These are phyloP conservation scores for Cotesia vestalis DNA, from an alignment of 1,140 invertebrate species.

Conservation along the genomic window DNA sequence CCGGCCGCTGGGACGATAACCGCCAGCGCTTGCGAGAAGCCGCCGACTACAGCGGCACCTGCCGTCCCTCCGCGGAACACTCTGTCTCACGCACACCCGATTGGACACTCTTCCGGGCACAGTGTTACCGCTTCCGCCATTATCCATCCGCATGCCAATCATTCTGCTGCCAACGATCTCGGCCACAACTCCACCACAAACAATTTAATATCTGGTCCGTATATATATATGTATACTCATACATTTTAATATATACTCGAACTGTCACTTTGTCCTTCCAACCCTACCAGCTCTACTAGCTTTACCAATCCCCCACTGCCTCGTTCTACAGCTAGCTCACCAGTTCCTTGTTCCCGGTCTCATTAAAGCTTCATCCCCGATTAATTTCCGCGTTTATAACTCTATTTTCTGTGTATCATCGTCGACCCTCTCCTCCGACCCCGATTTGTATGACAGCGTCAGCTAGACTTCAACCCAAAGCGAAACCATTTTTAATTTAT, in stretches of 20 bases:
- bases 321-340: background rate
- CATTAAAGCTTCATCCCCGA: slow-evolving; percentile 36
- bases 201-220: slow-evolving; percentile 62
- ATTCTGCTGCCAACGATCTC: slow-evolving; percentile 50
- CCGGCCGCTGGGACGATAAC: slow-evolving; percentile 37
- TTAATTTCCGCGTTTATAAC: slow-evolving; percentile 24
- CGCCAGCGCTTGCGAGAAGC: slow-evolving; percentile 39
- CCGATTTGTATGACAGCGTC: background rate
- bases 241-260: background rate
- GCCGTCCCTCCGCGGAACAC: slow-evolving; percentile 64
- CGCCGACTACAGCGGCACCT: slow-evolving; percentile 50
- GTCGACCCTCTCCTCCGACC: slow-evolving; percentile 12
- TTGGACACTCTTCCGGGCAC: slow-evolving; percentile 54
- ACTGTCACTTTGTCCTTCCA: background rate
- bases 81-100: slow-evolving; percentile 54
- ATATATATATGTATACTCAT: slow-evolving; percentile 22
- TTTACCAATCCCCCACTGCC: background rate
- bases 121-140: slow-evolving; percentile 61
- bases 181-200: slow-evolving; percentile 56
- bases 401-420: slow-evolving; percentile 16
- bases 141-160: slow-evolving; percentile 61
- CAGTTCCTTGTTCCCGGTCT: slow-evolving; percentile 10
- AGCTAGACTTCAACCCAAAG: too few species aligned
- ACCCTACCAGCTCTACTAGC: too few species aligned
- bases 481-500: background rate